Evolutionary conservation across 2,797 vertebrate genomes (phyloP), one percentile per base, ranked within the genome.

Genomic region (Bryconaethiops microstoma): DNA sequence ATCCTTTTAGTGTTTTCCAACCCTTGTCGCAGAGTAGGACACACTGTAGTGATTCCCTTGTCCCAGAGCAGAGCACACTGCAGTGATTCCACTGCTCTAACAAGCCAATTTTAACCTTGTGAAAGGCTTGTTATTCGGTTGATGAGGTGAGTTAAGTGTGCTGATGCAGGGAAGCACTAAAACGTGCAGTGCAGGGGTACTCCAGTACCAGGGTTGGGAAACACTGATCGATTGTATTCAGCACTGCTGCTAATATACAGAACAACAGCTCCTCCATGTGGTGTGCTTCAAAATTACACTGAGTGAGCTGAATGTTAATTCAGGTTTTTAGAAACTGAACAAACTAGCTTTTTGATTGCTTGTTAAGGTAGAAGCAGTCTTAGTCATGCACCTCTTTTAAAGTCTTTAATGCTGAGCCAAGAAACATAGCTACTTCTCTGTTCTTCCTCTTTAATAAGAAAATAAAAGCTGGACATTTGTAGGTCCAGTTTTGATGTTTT

Each of bases 221-320:
- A 23, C 54, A 64, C 39, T 39, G 7, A 57, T 35, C 17, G 19
- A 2, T n/a, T n/a, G 55, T 54, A 7, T 65, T 13, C 29, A 5
- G 8, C 1, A 1, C 14, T 25, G 29, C 71, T 65, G 50, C 29
- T 29, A 7, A 23, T 55, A 16, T 72, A 29, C 62, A 62, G 77
- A 63, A 5, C 82, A 86, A 84, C 80, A 86, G 77, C 82, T 62
- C 80, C 82, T 63, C 80, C 48, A 72, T 82, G 82, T 73, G 82
- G 85, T 59, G 12, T 12, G 17, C 23, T 40, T 65, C 35, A 83
- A 74, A 57, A 60, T 35, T 13, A 16, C 40, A 59, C 35, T 8
- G 48, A 5, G 7, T 59, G n/a, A 21, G 10, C 50, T 52, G 45
- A 48, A 12, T 48, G 50, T 14, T 13, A 14, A 52, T 48, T 48